Conservation (phyloP, 2,797 vertebrate genomes). For the Chiroxiphia lanceolata region DNA sequence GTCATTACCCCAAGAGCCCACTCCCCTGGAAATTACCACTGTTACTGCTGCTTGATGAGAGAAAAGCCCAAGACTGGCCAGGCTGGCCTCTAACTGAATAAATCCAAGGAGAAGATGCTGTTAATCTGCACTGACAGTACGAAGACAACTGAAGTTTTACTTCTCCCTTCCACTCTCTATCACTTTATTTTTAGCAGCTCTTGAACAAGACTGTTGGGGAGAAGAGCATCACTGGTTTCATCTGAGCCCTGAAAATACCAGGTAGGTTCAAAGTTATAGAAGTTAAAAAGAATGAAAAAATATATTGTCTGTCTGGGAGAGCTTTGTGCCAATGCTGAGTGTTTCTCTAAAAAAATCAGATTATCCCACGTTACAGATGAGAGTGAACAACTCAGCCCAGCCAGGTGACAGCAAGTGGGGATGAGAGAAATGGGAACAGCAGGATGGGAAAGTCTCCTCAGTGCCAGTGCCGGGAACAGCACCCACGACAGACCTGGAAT, state of each 20-base stretch:
- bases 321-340: not conserved
- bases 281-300: not conserved
- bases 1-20: not conserved
- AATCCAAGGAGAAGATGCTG: not conserved
- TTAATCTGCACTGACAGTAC: fast-evolving
- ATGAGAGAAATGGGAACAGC: not conserved
- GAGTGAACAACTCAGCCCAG: not conserved
- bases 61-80: not conserved
- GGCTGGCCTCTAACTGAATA: not conserved
- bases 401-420: not conserved
- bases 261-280: not conserved
- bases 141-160: not conserved
- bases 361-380: not conserved
- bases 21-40: not conserved
- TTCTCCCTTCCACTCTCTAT: not conserved
- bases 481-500: not conserved
- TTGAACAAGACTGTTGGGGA: not conserved
- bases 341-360: not conserved
- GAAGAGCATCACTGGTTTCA: not conserved
- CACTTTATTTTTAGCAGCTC: constrained; percentile 33
- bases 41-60: not conserved
- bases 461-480: not conserved
- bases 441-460: not conserved
- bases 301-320: not conserved
- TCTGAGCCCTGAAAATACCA: not conserved